phyloP scores from a whole-genome alignment of 1,140 invertebrate species.

The Aphelinus certus region DNA sequence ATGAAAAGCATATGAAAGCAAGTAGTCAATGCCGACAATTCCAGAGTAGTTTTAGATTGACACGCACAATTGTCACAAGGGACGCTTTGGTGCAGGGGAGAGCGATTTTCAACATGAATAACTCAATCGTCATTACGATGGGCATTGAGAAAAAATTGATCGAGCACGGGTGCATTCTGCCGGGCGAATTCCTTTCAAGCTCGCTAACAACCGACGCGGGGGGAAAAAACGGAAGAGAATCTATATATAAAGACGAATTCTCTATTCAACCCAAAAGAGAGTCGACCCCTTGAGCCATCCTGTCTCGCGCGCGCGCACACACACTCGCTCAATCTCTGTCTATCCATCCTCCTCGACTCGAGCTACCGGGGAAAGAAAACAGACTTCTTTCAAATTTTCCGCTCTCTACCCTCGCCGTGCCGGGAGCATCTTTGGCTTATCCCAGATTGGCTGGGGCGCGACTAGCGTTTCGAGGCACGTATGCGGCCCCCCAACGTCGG shows the following conservation, averaged over 20 bases:
- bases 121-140: neutral
- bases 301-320: neutral
- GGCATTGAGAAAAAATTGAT: conserved; percentile 5
- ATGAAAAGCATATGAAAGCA: too few species aligned
- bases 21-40: too few species aligned
- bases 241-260: conserved; percentile 1
- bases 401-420: neutral
- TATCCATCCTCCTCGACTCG: neutral
- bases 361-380: conserved; percentile 5
- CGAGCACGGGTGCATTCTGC: neutral
- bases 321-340: neutral
- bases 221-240: conserved; percentile 1
- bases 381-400: conserved; percentile 23
- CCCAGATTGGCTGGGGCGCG: neutral
- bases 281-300: neutral
- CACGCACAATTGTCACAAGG: too few species aligned
- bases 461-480: too few species aligned
- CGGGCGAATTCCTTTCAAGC: neutral
- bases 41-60: too few species aligned
- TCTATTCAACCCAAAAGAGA: neutral
- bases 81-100: neutral
- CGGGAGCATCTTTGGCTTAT: conserved; percentile 5
- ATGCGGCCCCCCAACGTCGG: too few species aligned
- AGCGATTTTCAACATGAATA: neutral
- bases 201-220: neutral